phyloP scores from a whole-genome alignment of 2,113 vertebrate genomes.

The Platysternon megacephalum region DNA sequence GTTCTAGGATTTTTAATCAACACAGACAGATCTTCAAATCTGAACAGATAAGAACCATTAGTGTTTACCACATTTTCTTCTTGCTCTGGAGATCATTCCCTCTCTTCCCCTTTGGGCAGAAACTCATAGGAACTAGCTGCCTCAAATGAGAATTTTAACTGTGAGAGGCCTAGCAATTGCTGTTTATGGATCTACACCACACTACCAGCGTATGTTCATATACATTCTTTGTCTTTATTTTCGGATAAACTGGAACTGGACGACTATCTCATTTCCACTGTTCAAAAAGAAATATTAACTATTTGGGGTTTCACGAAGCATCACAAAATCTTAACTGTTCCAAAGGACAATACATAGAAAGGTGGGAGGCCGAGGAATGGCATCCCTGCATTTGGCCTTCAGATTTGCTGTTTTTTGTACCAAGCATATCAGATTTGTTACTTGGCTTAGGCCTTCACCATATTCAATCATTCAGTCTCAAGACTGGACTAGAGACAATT shows the following conservation, averaged over 20 bases:
- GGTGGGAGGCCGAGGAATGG: neutral
- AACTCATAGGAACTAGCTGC: constrained; percentile 10
- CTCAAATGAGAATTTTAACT: neutral
- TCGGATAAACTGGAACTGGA: neutral
- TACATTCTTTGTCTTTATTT: neutral
- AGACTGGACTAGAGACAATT: constrained; percentile 47
- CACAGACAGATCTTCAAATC: constrained; percentile 29
- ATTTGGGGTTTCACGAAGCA: neutral
- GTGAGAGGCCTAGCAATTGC: neutral
- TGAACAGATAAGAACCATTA: constrained; percentile 18
- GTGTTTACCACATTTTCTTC: constrained; percentile 15
- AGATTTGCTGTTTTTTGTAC: constrained; percentile 2
- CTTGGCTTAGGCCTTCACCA: neutral
- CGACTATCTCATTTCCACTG: neutral
- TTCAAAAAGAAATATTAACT: neutral
- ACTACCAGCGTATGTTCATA: neutral
- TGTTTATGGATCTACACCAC: neutral
- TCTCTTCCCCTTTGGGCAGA: constrained; percentile 13
- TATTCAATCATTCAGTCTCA: constrained; percentile 59
- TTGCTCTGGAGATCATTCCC: neutral
- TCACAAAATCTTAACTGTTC: neutral
- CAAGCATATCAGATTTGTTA: neutral
- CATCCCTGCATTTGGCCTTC: neutral
- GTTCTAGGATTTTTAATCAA: constrained; percentile 36
- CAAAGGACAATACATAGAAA: neutral